Evolutionary conservation across 1,140 invertebrate genomes (phyloP).

Genomic region (Drosophila nigromelanica): DNA sequence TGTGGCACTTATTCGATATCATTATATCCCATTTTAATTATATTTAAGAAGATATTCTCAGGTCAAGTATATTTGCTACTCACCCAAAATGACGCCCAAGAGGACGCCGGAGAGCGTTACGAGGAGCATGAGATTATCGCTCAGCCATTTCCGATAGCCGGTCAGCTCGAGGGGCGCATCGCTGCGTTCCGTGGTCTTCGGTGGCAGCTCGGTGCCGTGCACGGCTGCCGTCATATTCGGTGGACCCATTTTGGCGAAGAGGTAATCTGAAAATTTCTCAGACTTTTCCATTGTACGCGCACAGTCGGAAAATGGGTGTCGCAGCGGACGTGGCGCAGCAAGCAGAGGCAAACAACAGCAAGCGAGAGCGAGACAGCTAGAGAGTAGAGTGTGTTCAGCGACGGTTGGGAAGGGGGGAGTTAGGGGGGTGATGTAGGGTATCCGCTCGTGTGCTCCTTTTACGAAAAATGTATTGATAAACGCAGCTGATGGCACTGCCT

Average conservation of each 20-base stretch:
- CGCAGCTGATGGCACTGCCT: background rate
- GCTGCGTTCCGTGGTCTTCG: slow-evolving; percentile 85
- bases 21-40: too few species aligned
- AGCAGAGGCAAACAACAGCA: slow-evolving; percentile 9
- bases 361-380: slow-evolving; percentile 32
- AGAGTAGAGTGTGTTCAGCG: background rate
- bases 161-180: slow-evolving; percentile 87
- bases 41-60: too few species aligned
- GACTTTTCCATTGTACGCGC: slow-evolving; percentile 84
- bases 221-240: slow-evolving; percentile 84
- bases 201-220: slow-evolving; percentile 86
- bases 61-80: slow-evolving; percentile 61
- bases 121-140: slow-evolving; percentile 90
- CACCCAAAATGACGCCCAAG: slow-evolving; percentile 89
- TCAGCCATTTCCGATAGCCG: slow-evolving; percentile 88
- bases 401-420: background rate
- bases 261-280: slow-evolving; percentile 89
- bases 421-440: too few species aligned
- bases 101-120: slow-evolving; percentile 91
- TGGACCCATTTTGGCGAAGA: slow-evolving; percentile 90
- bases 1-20: too few species aligned
- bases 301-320: slow-evolving; percentile 7
- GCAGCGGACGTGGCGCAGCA: too few species aligned
- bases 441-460: too few species aligned
- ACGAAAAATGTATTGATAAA: too few species aligned